Conservation (phyloP, 2,113 vertebrate genomes). For the Vimba vimba region DNA sequence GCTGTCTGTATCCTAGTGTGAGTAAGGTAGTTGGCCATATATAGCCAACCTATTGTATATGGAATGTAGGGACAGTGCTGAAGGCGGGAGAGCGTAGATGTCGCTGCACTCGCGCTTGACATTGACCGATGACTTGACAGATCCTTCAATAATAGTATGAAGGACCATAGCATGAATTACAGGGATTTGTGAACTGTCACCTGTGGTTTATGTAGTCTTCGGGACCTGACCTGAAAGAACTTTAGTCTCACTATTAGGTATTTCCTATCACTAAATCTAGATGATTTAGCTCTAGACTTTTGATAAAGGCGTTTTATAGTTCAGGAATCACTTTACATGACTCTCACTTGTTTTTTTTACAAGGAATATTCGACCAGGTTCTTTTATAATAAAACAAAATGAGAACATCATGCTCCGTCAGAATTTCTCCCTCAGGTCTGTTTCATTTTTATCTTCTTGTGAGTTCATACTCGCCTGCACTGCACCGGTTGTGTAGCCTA, state of each 20-base stretch:
- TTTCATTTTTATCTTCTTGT: background rate
- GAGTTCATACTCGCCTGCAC: background rate
- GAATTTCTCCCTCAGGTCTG: constrained; percentile 5
- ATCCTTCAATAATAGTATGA: constrained; percentile 38
- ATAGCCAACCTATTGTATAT: constrained; percentile 63
- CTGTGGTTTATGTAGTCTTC: constrained; percentile 15
- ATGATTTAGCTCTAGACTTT: background rate
- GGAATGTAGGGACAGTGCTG: constrained; percentile 56
- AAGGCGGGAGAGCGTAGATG: constrained; percentile 46
- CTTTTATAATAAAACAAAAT: constrained; percentile 20
- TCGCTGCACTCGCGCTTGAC: constrained; percentile 46
- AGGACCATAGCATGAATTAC: constrained; percentile 10
- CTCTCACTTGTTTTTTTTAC: constrained; percentile 6
- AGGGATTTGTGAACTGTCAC: constrained; percentile 29
- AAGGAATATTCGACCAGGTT: background rate
- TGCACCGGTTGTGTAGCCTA: background rate
- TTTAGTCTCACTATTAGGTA: background rate
- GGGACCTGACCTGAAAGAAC: constrained; percentile 21
- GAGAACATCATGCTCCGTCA: background rate
- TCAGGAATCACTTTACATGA: constrained; percentile 21
- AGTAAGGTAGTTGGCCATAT: constrained; percentile 65
- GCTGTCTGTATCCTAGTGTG: constrained; percentile 63
- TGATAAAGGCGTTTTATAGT: background rate
- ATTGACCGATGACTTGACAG: constrained; percentile 52
- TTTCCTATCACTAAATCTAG: constrained; percentile 1